Conservation (phyloP, 1,140 invertebrate species). For the Drosophila ironensis region DNA sequence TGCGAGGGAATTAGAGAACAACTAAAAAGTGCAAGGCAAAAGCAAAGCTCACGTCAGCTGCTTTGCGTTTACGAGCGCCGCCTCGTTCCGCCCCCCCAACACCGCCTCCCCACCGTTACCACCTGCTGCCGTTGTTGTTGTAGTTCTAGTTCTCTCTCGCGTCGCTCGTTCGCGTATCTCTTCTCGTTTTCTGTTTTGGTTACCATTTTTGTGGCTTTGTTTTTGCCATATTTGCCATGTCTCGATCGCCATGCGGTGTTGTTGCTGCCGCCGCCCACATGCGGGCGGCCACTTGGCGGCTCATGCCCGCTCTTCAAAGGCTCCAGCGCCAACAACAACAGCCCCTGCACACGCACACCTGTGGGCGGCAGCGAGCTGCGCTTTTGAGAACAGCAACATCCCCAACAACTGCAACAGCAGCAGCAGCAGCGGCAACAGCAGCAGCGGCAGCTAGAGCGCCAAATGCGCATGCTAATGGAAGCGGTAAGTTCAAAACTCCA, state of each 20-base stretch:
- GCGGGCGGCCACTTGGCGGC: conserved; percentile 44
- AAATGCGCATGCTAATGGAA: conserved; percentile 38
- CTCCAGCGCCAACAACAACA: conserved; percentile 41
- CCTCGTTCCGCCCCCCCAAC: background rate
- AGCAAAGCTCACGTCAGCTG: conserved; percentile 55
- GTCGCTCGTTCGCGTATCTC: conserved; percentile 25
- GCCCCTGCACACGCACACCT: conserved; percentile 13
- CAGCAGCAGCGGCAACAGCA: conserved; percentile 37
- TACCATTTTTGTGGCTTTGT: conserved; percentile 30
- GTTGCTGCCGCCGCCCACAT: conserved; percentile 43
- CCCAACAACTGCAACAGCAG: background rate
- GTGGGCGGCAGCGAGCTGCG: conserved; percentile 34
- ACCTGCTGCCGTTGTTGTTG: background rate
- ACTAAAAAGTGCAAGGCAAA: conserved; percentile 72
- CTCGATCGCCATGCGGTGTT: conserved; percentile 55
- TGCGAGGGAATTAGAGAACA: conserved; percentile 59
- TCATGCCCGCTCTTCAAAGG: conserved; percentile 64
- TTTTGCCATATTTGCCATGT: conserved; percentile 64
- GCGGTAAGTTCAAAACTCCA: conserved; percentile 61
- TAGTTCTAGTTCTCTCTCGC: conserved; percentile 8
- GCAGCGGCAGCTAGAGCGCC: conserved; percentile 44
- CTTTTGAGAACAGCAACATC: conserved; percentile 36
- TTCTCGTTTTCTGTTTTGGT: conserved; percentile 61
- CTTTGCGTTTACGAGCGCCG: conserved; percentile 18
- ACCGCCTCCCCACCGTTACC: too few species aligned